A percentile compares a stretch with the other conserved stretches of the same genome.
Conservation (phyloP, 2,113 vertebrate species). For the Atherinomorus stipes region DNA sequence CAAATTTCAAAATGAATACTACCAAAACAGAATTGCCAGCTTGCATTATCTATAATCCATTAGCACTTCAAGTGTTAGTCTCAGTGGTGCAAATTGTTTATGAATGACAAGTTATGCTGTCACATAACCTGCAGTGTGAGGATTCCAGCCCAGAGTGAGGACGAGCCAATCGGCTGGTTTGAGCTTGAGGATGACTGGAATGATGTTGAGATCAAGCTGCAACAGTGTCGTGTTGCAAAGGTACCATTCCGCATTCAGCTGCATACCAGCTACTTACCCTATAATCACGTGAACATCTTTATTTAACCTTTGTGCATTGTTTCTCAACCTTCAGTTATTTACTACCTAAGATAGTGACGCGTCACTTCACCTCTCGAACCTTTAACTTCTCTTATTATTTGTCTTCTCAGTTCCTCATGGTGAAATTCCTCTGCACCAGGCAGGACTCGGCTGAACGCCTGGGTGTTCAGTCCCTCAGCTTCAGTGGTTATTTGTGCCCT, state of each 20-base stretch:
- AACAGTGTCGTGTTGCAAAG: slow-evolving; percentile 89
- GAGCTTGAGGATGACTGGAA: slow-evolving; percentile 98
- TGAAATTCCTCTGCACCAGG: slow-evolving; percentile 95
- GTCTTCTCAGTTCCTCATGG: slow-evolving; percentile 92
- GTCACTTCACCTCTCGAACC: neutral
- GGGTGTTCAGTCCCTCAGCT: slow-evolving; percentile 90
- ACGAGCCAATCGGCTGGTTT: slow-evolving; percentile 96
- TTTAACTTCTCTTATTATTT: neutral
- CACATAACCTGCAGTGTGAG: slow-evolving; percentile 63
- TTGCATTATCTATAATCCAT: neutral
- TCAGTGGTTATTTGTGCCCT: slow-evolving; percentile 90
- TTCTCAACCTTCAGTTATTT: neutral
- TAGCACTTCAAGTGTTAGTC: neutral
- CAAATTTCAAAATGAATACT: neutral
- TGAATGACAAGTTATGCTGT: slow-evolving; percentile 32
- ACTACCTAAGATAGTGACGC: neutral
- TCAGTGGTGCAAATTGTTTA: slow-evolving; percentile 17
- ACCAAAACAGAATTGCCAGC: neutral
- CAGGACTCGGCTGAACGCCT: slow-evolving; percentile 93
- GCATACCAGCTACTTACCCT: neutral
- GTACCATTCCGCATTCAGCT: slow-evolving; percentile 71
- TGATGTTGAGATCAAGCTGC: slow-evolving; percentile 93
- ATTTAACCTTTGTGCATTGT: neutral
- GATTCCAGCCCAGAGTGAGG: slow-evolving; percentile 82
- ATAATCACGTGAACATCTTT: neutral